Percentiles rank a stretch among this genome's conserved stretches.
phyloP scores from a whole-genome alignment of 1,140 invertebrate species.

The Cotesia chilonis region DNA sequence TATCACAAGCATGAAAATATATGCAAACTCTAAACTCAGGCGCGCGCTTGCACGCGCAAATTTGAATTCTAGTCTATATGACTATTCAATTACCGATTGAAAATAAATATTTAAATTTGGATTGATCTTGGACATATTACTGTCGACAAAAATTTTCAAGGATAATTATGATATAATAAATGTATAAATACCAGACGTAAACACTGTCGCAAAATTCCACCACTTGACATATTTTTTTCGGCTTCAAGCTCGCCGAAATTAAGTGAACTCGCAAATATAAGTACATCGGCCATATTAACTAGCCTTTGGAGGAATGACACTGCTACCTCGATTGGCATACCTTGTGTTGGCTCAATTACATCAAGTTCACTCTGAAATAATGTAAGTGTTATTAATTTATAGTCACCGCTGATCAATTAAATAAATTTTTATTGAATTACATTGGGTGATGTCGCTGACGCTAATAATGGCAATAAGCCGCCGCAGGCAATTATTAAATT shows the following conservation, averaged over 20 bases:
- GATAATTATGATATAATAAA: background rate
- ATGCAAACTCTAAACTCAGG: no score
- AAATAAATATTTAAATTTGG: no score
- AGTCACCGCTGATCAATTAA: no score
- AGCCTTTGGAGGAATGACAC: constrained; percentile 96
- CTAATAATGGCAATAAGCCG: constrained; percentile 93
- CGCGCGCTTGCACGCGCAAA: no score
- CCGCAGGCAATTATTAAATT: constrained; percentile 99
- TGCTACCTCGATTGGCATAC: constrained; percentile 97
- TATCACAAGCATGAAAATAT: no score
- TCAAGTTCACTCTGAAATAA: constrained; percentile 91
- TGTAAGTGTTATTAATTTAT: no score
- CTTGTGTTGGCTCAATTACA: constrained; percentile 97
- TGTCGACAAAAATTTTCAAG: background rate
- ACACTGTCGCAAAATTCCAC: constrained; percentile 96
- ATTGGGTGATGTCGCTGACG: constrained; percentile 97
- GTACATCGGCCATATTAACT: constrained; percentile 97
- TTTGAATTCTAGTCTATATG: no score
- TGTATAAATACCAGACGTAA: constrained; percentile 83
- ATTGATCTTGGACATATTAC: no score
- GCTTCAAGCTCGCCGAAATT: constrained; percentile 98
- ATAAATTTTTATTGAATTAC: constrained; percentile 67
- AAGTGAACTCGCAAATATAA: constrained; percentile 96
- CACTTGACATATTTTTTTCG: constrained; percentile 99
- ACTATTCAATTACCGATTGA: no score